Conservation (phyloP, 2,888 invertebrate species). For the Ophonus ardosiacus region DNA sequence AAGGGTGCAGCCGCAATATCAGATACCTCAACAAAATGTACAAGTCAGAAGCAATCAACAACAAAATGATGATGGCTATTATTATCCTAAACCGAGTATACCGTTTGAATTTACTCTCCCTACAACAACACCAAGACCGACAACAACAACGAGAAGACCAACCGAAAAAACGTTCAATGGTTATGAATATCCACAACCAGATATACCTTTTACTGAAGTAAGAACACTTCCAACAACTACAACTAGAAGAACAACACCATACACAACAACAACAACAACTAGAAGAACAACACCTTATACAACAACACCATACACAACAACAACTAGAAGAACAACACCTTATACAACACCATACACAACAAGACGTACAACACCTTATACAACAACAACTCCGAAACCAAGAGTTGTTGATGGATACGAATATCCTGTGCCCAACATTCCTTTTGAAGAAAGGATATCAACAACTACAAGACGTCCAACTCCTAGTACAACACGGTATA, state of each 20-base stretch:
- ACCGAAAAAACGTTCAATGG: conserved; percentile 35
- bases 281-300: conserved; percentile 28
- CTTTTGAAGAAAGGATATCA: conserved; percentile 38
- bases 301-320: conserved; percentile 30
- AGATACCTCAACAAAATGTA: conserved; percentile 23
- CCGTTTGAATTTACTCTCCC: conserved; percentile 46
- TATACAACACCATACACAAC: conserved; percentile 29
- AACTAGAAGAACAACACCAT: conserved; percentile 17
- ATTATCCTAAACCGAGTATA: conserved; percentile 59
- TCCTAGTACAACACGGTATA: conserved; percentile 11
- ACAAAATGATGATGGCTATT: conserved; percentile 46
- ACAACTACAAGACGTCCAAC: conserved; percentile 50
- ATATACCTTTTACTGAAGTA: conserved; percentile 26
- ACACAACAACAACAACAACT: conserved; percentile 36
- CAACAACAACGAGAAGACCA: conserved; percentile 22
- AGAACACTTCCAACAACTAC: conserved; percentile 45
- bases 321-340: conserved; percentile 27
- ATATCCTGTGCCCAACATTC: conserved; percentile 56
- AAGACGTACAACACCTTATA: conserved; percentile 12
- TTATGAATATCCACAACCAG: conserved; percentile 50
- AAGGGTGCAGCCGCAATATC: background rate
- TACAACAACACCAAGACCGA: conserved; percentile 19
- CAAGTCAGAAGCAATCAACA: background rate
- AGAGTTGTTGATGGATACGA: conserved; percentile 45
- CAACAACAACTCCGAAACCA: conserved; percentile 24